Evolutionary conservation across 2,888 invertebrate species (phyloP).

Genomic region (Glaucopsyche alexis): DNA sequence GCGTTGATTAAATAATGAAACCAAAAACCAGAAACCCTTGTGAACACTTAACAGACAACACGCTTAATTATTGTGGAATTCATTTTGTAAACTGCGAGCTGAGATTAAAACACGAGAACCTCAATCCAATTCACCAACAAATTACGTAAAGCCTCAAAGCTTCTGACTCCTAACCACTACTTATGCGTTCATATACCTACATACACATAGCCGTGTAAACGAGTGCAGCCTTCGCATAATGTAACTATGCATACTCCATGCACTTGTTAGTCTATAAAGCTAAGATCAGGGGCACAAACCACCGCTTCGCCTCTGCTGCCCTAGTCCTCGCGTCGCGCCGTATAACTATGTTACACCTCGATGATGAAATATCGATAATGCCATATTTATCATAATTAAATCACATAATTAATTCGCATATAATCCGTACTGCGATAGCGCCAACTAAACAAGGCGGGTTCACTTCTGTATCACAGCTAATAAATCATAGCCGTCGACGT

Average conservation of each 20-base stretch:
- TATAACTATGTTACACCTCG: conserved; percentile 20
- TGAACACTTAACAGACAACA: conserved; percentile 35
- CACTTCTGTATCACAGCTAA: conserved; percentile 25
- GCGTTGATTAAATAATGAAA: conserved; percentile 22
- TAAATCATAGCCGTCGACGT: conserved; percentile 36
- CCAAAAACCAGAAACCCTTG: conserved; percentile 33
- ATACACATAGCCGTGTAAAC: conserved; percentile 57
- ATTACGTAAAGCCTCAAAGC: conserved; percentile 72
- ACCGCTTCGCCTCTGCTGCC: conserved; percentile 49
- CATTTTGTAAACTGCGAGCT: conserved; percentile 50
- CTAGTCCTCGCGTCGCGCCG: conserved; percentile 53
- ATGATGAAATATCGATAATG: conserved; percentile 2
- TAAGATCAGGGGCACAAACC: conserved; percentile 58
- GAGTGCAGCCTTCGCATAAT: conserved; percentile 67
- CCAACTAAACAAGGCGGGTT: conserved; percentile 21
- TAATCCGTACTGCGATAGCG: conserved; percentile 11
- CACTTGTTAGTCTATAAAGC: conserved; percentile 52
- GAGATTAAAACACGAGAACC: conserved; percentile 52
- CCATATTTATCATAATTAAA: conserved; percentile 16
- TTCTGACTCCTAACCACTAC: conserved; percentile 54
- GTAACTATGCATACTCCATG: conserved; percentile 49
- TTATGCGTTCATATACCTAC: conserved; percentile 42
- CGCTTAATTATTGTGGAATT: conserved; percentile 44
- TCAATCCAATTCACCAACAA: conserved; percentile 67
- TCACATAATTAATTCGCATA: conserved; percentile 19